Base-by-base conservation (phyloP, 2,113 vertebrate genomes). In the Paradisaea rubra region DNA sequence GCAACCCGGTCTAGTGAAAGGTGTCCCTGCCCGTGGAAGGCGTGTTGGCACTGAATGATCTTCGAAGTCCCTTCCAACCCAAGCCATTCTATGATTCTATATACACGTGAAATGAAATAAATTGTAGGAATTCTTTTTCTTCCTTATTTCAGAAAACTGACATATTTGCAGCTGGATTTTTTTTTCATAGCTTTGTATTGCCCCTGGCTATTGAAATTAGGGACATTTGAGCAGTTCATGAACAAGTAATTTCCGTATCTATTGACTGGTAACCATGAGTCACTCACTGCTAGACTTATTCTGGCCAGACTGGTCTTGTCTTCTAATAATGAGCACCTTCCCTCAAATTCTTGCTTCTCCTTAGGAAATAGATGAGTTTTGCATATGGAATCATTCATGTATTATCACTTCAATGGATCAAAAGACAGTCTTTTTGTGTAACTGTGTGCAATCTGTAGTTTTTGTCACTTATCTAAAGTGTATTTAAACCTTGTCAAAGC, bases 401-500 rank as follows among this genome's bases (percentile, higher is more conserved):
- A 61, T 61, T 94, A 61, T 70, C 28, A 59, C 81, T 93, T 87
- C 80, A 81, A 4, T 96, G 81, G 59, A 76, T 95, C 49, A 71
- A 72, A 91, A 90, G 45, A 31, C 41, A 82, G 64, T 42, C 53
- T 88, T 90, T 91, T 91, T 59, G 23, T 81, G 65, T 70, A 86
- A 73, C 31, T 81, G 7, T 65, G 13, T 72, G 52, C 86, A 89
- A 47, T 73, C 69, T 72, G 39, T 91, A 74, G 42, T 49, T 91
- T 85, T 95, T 84, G 85, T 90, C 65, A 64, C 59, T 90, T 86
- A 35, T 27, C 56, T 81, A 33, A 88, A 77, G 71, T 91, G 86
- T 91, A 88, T 91, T 89, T 89, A 89, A 92, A 70, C 37, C 42
- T 92, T 92, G 70, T 89, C 93, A 92, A 76, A 95, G 77, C 68